Evolutionary conservation across 1,140 invertebrate genomes (phyloP), one percentile per base, ranked within the genome.

Genomic region (Hyles euphorbiae): DNA sequence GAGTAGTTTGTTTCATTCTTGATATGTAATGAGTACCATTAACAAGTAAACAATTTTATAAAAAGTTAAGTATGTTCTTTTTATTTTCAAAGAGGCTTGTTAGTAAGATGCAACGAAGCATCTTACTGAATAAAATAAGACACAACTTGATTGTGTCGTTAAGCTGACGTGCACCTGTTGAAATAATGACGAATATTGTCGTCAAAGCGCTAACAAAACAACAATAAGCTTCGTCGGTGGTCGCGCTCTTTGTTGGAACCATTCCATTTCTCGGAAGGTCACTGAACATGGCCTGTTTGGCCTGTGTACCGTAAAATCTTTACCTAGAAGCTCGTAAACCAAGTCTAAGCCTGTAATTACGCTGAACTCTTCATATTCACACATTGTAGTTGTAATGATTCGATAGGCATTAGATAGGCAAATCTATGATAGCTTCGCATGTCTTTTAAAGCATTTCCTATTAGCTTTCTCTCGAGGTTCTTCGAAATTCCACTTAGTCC

Each of bases 201-300:
- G 67, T 67, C 74, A 78, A 78, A 76, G 72, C 63, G 53, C 73
- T 70, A 40, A 68, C 68, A 76, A 70, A 56, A 58, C 71, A 65
- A 76, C 73, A 74, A 83, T 76, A 64, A 67, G 12, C 79, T 34
- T 57, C 76, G 80, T 74, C 79, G 81, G 83, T 84, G 83, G 83
- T 79, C 83, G 70, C 61, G 62, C 60, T 74, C 70, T 67, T 71
- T 71, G 72, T 56, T 71, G 60, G 60, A 61, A 58, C 53, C 60
- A 58, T 60, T 72, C 68, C 67, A 73, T 64, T 87, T 87, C 83
- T 83, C 58, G 72, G 81, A 87, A 84, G 83, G 81, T 81, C 72
- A 82, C 64, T 67, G 63, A 36, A 33, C 51, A 34, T 70, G 72
- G 71, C 71, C 72, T 70, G 67, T 9, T 22, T 70, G 72, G 71